phyloP scores from a whole-genome alignment of 1,140 invertebrate species.

The Agrilus planipennis region DNA sequence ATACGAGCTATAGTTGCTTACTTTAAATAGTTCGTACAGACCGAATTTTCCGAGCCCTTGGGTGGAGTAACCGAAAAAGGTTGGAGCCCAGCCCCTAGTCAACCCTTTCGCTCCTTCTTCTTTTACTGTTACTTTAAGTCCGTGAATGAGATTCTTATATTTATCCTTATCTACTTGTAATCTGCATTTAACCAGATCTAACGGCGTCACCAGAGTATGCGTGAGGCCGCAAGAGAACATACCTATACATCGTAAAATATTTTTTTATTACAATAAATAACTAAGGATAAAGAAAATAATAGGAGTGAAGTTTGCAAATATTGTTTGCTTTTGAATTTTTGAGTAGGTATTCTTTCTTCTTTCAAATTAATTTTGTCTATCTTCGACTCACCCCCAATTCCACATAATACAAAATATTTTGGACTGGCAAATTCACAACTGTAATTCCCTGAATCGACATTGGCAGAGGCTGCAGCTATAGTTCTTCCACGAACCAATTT shows the following conservation, averaged over 20 bases:
- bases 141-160: slow-evolving; percentile 83
- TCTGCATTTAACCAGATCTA: slow-evolving; percentile 98
- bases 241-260: no score
- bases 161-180: slow-evolving; percentile 92
- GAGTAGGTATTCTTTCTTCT: no score
- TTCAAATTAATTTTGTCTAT: no score
- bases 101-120: slow-evolving; percentile 87
- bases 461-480: slow-evolving; percentile 46
- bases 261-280: no score
- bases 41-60: slow-evolving; percentile 81
- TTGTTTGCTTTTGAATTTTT: no score
- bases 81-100: slow-evolving; percentile 96
- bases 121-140: slow-evolving; percentile 71
- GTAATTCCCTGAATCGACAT: no score
- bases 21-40: slow-evolving; percentile 79
- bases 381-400: slow-evolving; percentile 68
- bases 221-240: slow-evolving; percentile 92
- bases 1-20: no score
- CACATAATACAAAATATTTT: slow-evolving; percentile 89
- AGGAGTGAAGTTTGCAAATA: no score
- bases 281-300: no score
- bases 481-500: slow-evolving; percentile 41
- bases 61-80: slow-evolving; percentile 92
- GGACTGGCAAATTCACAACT: slow-evolving; percentile 82
- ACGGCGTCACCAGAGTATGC: slow-evolving; percentile 76